A percentile compares a stretch with the other conserved stretches of the same genome.
These are phyloP conservation scores for Oxyruncus cristatus DNA, from an alignment of 2,113 vertebrate genomes.

Conservation along the genomic window DNA sequence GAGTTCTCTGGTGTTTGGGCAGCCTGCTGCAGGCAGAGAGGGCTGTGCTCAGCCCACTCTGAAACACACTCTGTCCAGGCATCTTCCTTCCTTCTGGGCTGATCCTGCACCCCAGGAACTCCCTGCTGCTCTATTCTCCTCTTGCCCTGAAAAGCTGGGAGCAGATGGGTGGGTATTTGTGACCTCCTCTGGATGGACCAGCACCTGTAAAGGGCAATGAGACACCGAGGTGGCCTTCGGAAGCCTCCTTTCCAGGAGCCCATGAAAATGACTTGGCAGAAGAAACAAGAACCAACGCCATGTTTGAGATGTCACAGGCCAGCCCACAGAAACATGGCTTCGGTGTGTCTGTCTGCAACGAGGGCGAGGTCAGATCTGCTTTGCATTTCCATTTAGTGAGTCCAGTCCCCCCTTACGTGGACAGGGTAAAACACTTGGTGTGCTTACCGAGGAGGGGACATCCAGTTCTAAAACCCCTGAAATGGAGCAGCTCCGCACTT, in stretches of 20 bases:
- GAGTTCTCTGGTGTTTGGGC: not conserved
- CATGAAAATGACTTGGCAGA: not conserved
- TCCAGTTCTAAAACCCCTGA: not conserved
- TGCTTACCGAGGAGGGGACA: not conserved
- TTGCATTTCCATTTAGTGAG: not conserved
- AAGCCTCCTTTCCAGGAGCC: not conserved
- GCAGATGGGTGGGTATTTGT: not conserved
- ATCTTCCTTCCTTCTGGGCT: not conserved
- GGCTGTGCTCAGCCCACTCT: not conserved
- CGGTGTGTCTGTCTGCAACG: fast-evolving
- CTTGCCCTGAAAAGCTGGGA: not conserved
- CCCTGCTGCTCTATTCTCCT: not conserved
- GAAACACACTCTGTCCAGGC: not conserved
- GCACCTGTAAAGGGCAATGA: not conserved
- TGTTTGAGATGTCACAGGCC: not conserved
- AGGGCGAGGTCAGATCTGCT: fast-evolving
- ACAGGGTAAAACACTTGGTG: fast-evolving
- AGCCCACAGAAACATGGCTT: not conserved
- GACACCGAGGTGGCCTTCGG: not conserved
- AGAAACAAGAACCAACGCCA: fast-evolving
- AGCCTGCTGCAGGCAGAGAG: not conserved
- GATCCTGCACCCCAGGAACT: not conserved
- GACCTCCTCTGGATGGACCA: not conserved
- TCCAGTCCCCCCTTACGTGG: fast-evolving
- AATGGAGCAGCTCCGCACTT: not conserved